These are phyloP conservation scores for Xiphias gladius DNA, from an alignment of 2,113 vertebrate species.

Conservation along the genomic window DNA sequence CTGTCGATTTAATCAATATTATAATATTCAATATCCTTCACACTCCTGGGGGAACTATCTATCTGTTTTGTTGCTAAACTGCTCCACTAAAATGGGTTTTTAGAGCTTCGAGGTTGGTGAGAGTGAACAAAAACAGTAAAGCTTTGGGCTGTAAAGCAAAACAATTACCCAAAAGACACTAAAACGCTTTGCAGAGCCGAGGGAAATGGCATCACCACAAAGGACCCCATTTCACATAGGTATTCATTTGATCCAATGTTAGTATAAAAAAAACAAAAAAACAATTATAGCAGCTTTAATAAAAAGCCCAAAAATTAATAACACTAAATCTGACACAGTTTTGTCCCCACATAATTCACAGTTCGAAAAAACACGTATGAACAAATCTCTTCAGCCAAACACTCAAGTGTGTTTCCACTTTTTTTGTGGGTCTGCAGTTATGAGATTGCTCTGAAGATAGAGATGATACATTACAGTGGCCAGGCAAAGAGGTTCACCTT, in stretches of 20 bases:
- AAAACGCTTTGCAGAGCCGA: background rate
- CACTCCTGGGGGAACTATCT: background rate
- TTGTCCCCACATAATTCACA: constrained; percentile 22
- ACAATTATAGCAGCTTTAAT: constrained; percentile 2
- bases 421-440: constrained; percentile 31
- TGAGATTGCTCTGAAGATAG: constrained; percentile 54
- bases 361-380: constrained; percentile 18
- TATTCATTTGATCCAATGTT: background rate
- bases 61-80: background rate
- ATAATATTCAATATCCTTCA: background rate
- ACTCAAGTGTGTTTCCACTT: background rate
- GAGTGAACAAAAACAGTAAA: constrained; percentile 3
- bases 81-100: background rate
- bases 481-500: constrained; percentile 20
- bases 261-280: background rate
- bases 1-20: background rate
- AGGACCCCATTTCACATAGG: background rate
- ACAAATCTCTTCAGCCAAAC: constrained; percentile 7
- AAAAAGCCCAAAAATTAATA: constrained; percentile 39
- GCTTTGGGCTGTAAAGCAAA: background rate
- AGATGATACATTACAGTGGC: constrained; percentile 44
- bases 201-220: background rate
- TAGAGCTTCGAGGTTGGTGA: background rate
- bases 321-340: constrained; percentile 14
- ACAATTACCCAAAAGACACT: constrained; percentile 14